These are phyloP conservation scores for Cyphomyrmex costatus DNA, from an alignment of 1,140 invertebrate genomes.

Conservation along the genomic window DNA sequence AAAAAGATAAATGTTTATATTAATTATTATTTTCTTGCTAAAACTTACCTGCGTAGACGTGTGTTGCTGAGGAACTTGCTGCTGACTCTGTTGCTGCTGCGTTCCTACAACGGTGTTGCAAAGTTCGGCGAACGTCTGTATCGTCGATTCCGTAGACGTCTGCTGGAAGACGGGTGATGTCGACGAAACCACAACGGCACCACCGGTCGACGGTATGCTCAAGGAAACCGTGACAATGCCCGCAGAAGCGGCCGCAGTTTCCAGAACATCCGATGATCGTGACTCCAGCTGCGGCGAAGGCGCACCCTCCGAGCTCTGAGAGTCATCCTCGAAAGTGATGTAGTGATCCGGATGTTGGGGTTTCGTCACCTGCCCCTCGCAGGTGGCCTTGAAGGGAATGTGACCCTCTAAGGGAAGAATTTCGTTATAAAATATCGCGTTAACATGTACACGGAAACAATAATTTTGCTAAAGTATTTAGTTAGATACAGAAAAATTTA, in stretches of 20 bases:
- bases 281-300: slow-evolving; percentile 83
- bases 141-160: slow-evolving; percentile 80
- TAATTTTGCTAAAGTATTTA: too few species aligned
- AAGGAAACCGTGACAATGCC: slow-evolving; percentile 90
- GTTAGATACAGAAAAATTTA: too few species aligned
- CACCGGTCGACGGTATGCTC: slow-evolving; percentile 88
- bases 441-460: too few species aligned
- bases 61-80: slow-evolving; percentile 79
- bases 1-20: background rate
- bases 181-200: slow-evolving; percentile 87
- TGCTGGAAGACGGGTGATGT: slow-evolving; percentile 86
- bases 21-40: background rate
- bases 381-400: slow-evolving; percentile 96
- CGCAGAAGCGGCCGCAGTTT: slow-evolving; percentile 89
- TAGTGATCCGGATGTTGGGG: slow-evolving; percentile 94
- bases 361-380: slow-evolving; percentile 94
- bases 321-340: slow-evolving; percentile 95
- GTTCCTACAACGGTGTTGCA: slow-evolving; percentile 88
- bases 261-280: slow-evolving; percentile 87
- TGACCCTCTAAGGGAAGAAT: slow-evolving; percentile 90
- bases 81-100: slow-evolving; percentile 79
- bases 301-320: slow-evolving; percentile 92
- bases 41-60: slow-evolving; percentile 79
- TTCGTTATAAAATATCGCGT: background rate
- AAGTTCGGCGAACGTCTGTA: slow-evolving; percentile 88